Conservation (phyloP, 2,113 vertebrate species). For the Mesitornis unicolor region DNA sequence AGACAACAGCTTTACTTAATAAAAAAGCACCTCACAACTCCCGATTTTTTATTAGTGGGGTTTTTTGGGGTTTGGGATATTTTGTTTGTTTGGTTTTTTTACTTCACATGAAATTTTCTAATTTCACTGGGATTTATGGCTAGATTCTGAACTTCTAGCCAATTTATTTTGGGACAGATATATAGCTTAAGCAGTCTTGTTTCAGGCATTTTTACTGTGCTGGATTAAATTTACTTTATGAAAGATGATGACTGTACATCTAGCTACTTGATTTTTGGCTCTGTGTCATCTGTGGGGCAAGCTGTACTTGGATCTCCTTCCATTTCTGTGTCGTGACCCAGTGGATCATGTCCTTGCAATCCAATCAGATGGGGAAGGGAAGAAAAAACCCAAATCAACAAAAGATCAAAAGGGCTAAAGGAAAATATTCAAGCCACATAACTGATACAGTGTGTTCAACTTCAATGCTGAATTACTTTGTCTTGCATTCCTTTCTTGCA, state of each 20-base stretch:
- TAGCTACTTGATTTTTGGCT: background rate
- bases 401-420: background rate
- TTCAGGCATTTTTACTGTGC: background rate
- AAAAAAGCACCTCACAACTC: background rate
- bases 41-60: accelerated
- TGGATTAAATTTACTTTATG: background rate
- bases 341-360: background rate
- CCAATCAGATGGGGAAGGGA: background rate
- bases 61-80: background rate
- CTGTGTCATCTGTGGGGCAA: background rate
- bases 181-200: background rate
- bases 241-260: background rate
- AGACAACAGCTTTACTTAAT: background rate
- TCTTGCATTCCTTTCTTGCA: background rate
- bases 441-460: background rate
- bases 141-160: background rate
- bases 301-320: background rate
- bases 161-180: background rate
- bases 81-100: background rate
- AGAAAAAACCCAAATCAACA: background rate
- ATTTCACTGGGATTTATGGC: background rate
- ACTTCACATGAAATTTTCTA: background rate
- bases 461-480: background rate
- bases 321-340: background rate
- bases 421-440: background rate